These are phyloP conservation scores for Petroica traversi DNA, from an alignment of 2,113 vertebrate species.

Conservation along the genomic window DNA sequence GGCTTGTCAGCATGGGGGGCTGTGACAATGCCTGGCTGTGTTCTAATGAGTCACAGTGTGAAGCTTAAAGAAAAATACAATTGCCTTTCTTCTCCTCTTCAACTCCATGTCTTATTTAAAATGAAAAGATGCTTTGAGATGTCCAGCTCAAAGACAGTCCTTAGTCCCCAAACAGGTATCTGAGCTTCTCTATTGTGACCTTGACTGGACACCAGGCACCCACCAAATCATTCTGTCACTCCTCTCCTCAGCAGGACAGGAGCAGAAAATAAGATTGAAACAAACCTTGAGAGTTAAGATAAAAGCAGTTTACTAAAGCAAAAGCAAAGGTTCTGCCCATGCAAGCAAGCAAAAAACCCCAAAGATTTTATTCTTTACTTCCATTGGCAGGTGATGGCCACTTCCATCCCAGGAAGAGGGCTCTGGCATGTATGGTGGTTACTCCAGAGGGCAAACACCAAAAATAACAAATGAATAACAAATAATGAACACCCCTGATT, in stretches of 20 bases:
- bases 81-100: neutral
- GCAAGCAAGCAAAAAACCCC: neutral
- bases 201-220: neutral
- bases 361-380: neutral
- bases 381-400: neutral
- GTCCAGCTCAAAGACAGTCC: neutral
- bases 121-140: neutral
- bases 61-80: neutral
- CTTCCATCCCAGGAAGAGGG: neutral
- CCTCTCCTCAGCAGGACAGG: neutral
- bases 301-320: neutral
- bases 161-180: neutral
- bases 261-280: neutral
- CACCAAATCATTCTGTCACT: neutral
- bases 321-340: neutral
- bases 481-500: neutral
- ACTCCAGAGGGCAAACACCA: neutral
- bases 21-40: neutral
- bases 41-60: neutral
- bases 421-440: neutral
- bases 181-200: neutral
- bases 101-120: neutral
- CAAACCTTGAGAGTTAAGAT: neutral
- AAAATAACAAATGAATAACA: neutral
- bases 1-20: neutral